Evolutionary conservation across 2,888 invertebrate species (phyloP), one percentile per base, ranked within the genome.

Genomic region (Acutogordius australiensis): DNA sequence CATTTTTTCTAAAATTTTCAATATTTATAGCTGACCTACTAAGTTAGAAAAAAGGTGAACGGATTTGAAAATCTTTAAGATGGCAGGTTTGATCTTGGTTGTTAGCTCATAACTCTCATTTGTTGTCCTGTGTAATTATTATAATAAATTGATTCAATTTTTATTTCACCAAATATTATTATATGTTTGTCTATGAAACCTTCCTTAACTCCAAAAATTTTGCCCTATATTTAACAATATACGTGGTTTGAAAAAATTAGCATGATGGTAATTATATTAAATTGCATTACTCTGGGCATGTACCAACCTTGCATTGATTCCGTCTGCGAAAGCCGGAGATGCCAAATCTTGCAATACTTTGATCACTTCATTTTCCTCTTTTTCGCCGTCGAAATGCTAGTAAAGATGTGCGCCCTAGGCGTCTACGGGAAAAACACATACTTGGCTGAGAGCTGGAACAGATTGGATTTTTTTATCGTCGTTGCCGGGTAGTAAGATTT

Each of bases 191-290:
- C n/a, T n/a, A n/a, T n/a, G n/a, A n/a, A n/a, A n/a, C n/a, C n/a
- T n/a, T n/a, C n/a, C n/a, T n/a, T n/a, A n/a, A n/a, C n/a, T n/a
- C n/a, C n/a, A n/a, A n/a, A n/a, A n/a, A n/a, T n/a, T n/a, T n/a
- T n/a, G n/a, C n/a, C n/a, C n/a, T n/a, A n/a, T n/a, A n/a, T n/a
- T n/a, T n/a, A n/a, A n/a, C n/a, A n/a, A n/a, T 64, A 63, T 70
- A 86, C 83, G 74, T 97, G 94, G 94, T 97, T 97, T 76, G 97
- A 99, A 76, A 79, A 94, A 66, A 77, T 94, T 68, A 91, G 90
- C 68, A 99, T 97, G 84, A 77, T 86, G 74, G 90, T 94, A 64
- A 97, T 97, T 69, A 76, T 99, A 66, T 77, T 97, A 69, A 97
- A 97, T 77, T 97, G 97, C 76, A 78, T 97, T 65, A 99, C 97